Evolutionary conservation across 2,797 vertebrate species (phyloP).

Genomic region (Bufotes viridis): DNA sequence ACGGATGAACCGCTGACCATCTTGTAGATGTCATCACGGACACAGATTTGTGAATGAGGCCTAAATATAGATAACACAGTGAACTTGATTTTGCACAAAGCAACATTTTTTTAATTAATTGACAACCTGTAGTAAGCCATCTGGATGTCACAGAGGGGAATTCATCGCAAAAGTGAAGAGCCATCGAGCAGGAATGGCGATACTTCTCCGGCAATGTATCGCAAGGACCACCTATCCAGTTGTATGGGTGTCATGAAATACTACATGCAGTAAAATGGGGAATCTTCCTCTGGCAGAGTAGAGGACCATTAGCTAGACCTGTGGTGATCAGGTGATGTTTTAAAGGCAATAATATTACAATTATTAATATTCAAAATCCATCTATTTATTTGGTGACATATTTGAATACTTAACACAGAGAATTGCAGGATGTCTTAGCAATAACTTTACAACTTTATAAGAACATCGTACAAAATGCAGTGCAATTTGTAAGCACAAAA

Average conservation of each 20-base stretch:
- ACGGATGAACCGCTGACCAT: too few relatives aligned
- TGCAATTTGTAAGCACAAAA: conserved; percentile 77
- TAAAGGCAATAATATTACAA: background rate
- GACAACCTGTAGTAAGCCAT: too few relatives aligned
- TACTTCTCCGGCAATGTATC: too few relatives aligned
- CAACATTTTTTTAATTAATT: too few relatives aligned
- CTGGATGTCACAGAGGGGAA: too few relatives aligned
- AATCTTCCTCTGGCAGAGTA: background rate
- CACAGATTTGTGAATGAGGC: too few relatives aligned
- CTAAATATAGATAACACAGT: too few relatives aligned
- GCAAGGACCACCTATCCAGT: background rate
- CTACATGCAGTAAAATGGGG: background rate
- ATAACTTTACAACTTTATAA: conserved; percentile 77
- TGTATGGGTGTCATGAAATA: background rate
- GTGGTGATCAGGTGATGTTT: background rate
- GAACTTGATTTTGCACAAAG: too few relatives aligned
- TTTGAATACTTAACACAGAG: conserved; percentile 78
- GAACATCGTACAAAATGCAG: conserved; percentile 78
- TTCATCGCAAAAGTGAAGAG: too few relatives aligned
- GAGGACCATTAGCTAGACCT: too few relatives aligned
- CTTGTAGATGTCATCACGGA: too few relatives aligned
- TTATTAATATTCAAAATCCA: conserved; percentile 5
- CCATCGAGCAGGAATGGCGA: too few relatives aligned
- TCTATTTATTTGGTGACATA: conserved; percentile 63
- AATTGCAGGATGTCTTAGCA: conserved; percentile 79